These are phyloP conservation scores for Cheilinus undulatus DNA, from an alignment of 2,113 vertebrate genomes.

Conservation along the genomic window DNA sequence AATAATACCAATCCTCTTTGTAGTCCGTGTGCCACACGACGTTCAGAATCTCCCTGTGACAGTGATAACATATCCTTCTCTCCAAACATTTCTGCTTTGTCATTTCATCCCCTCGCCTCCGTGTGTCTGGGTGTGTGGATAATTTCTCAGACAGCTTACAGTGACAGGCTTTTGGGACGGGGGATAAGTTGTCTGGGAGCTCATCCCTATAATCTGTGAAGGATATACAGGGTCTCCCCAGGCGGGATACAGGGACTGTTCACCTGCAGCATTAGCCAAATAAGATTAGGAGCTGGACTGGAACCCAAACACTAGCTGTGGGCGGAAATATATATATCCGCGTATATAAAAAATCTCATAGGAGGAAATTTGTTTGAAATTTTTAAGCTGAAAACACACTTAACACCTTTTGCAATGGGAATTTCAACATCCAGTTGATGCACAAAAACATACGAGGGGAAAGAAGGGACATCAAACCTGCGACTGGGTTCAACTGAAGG, in stretches of 20 bases:
- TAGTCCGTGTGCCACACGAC: slow-evolving; percentile 54
- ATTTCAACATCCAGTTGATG: slow-evolving; percentile 57
- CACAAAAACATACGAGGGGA: slow-evolving; percentile 36
- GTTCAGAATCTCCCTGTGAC: slow-evolving; percentile 54
- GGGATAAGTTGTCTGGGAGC: slow-evolving; percentile 77
- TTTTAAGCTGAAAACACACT: slow-evolving; percentile 41
- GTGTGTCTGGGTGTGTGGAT: slow-evolving; percentile 72
- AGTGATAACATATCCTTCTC: slow-evolving; percentile 67
- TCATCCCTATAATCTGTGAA: slow-evolving; percentile 79
- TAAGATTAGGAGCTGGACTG: slow-evolving; percentile 77
- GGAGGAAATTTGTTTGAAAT: slow-evolving; percentile 56
- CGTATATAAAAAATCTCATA: slow-evolving; percentile 43
- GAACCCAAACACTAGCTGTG: slow-evolving; percentile 62
- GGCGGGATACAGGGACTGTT: slow-evolving; percentile 73
- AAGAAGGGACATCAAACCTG: slow-evolving; percentile 43
- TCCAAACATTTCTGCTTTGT: slow-evolving; percentile 79
- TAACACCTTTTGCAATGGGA: slow-evolving; percentile 46
- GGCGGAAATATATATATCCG: slow-evolving; percentile 45
- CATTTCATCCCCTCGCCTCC: slow-evolving; percentile 72
- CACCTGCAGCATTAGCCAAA: slow-evolving; percentile 80
- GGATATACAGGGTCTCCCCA: slow-evolving; percentile 78
- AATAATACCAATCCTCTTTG: slow-evolving; percentile 67
- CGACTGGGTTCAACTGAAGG: slow-evolving; percentile 55
- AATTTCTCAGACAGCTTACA: slow-evolving; percentile 75
- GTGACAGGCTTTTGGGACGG: slow-evolving; percentile 74